Percentiles rank a stretch among this genome's conserved stretches.
Conservation (phyloP, 2,797 vertebrate species). For the Leuciscus waleckii region DNA sequence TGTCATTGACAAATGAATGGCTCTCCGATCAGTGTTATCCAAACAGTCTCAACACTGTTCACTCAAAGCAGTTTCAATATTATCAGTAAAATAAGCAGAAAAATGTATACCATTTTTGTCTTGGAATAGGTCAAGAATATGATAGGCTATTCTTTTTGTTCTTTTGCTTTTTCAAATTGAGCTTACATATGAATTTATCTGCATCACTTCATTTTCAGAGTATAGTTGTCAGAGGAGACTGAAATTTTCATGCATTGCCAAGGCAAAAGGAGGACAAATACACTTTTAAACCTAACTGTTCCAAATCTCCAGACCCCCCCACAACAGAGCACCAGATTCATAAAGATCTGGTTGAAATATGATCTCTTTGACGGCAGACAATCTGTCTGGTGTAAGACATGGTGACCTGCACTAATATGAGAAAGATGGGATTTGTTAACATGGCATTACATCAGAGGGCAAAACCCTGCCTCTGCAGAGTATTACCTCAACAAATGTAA, state of each 20-base stretch:
- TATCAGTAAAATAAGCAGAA: constrained; percentile 4
- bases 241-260: neutral
- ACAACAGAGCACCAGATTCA: constrained; percentile 34
- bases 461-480: constrained; percentile 33
- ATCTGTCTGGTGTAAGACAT: constrained; percentile 44
- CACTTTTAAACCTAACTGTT: constrained; percentile 17
- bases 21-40: neutral
- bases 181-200: neutral
- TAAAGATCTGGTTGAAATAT: constrained; percentile 22
- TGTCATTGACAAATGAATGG: constrained; percentile 27
- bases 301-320: neutral
- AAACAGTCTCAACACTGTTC: constrained; percentile 11
- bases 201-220: neutral
- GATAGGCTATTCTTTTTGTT: neutral
- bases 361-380: constrained; percentile 45
- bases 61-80: constrained; percentile 3
- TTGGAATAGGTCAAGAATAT: constrained; percentile 7
- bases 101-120: constrained; percentile 9
- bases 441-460: constrained; percentile 52
- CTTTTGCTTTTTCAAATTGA: neutral
- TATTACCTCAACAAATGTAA: constrained; percentile 60
- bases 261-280: neutral
- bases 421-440: constrained; percentile 44
- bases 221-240: neutral
- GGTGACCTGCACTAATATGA: constrained; percentile 43